Evolutionary conservation across 2,888 invertebrate species (phyloP), one percentile per base, ranked within the genome.

Genomic region (Drosophila crucigera): DNA sequence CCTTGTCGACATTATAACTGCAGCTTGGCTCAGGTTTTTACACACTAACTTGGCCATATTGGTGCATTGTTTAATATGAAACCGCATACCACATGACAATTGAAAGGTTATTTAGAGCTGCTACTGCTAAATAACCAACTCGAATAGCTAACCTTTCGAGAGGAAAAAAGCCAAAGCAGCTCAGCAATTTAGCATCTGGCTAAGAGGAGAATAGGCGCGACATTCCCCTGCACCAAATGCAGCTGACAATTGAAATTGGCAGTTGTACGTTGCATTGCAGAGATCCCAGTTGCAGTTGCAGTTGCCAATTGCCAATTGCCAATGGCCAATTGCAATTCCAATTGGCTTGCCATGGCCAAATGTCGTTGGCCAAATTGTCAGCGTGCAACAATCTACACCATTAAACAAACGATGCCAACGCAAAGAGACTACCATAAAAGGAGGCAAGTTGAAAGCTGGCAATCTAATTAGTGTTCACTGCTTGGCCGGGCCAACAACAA

Each of bases 371-470:
- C 78, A 83, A 85, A 85, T 91, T 89, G 91, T 89, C 85, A 89
- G 91, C 91, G 91, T 85, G 85, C 85, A 89, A 91, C 85, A 85
- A 85, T 85, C 85, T 91, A 79, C 85, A 84, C 91, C 85, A 91
- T 85, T 85, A 91, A 85, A 85, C 85, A 91, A 91, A 90, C 91
- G 89, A 84, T 89, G 89, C 75, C 78, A 86, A 78, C 75, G 83
- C 54, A 30, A 43, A 52, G 63, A 33, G 31, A 43, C 60, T 47
- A 68, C 86, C 91, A 68, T 84, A 84, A 78, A 91, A 80, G 90
- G 86, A 54, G 49, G 30, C 7, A 10, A 47, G 39, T 58, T 63
- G 62, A 72, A 62, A 79, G 77, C 76, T 91, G 90, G 91, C 85
- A 85, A 85, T 91, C 87, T 87, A 87, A 87, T 91, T 87, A 87